Evolutionary conservation across 2,113 vertebrate species (phyloP).

Genomic region (Nannobrachium achirus): DNA sequence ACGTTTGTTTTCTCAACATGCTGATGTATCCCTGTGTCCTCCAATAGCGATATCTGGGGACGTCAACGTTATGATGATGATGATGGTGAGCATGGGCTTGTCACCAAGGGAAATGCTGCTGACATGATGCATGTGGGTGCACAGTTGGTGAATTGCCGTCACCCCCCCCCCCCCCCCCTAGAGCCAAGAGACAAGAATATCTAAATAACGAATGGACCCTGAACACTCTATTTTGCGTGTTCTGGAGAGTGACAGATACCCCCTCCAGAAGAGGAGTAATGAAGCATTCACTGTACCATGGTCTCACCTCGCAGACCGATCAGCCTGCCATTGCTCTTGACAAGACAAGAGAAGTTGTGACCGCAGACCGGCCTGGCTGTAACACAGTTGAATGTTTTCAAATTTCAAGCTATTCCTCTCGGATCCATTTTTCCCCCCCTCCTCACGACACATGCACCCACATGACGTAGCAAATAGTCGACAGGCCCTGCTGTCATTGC

Average conservation of each 20-base stretch:
- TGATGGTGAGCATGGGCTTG: conserved; percentile 65
- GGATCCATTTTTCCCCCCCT: too few species aligned
- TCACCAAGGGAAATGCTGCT: conserved; percentile 69
- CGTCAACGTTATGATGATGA: conserved; percentile 49
- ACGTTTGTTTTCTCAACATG: conserved; percentile 18
- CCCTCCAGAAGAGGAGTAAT: conserved; percentile 36
- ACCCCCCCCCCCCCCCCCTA: conserved; percentile 60
- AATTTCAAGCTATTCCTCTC: too few species aligned
- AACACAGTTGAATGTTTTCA: not conserved
- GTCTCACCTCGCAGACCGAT: conserved; percentile 3
- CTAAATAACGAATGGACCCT: conserved; percentile 44
- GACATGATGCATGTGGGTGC: conserved; percentile 73
- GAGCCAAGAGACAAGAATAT: conserved; percentile 65
- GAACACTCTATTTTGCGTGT: conserved; percentile 15
- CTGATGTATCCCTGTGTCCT: conserved; percentile 11
- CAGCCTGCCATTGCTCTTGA: not conserved
- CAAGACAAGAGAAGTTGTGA: not conserved
- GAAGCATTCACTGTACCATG: conserved; percentile 10
- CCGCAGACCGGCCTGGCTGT: not conserved
- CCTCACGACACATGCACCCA: too few species aligned
- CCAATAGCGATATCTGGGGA: conserved; percentile 48
- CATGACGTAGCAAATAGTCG: not conserved
- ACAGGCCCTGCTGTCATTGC: not conserved
- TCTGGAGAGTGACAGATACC: conserved; percentile 33
- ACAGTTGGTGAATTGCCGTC: conserved; percentile 63